These are phyloP conservation scores for Hydrocynus forskahlii DNA, from an alignment of 2,797 vertebrate genomes.

Conservation along the genomic window DNA sequence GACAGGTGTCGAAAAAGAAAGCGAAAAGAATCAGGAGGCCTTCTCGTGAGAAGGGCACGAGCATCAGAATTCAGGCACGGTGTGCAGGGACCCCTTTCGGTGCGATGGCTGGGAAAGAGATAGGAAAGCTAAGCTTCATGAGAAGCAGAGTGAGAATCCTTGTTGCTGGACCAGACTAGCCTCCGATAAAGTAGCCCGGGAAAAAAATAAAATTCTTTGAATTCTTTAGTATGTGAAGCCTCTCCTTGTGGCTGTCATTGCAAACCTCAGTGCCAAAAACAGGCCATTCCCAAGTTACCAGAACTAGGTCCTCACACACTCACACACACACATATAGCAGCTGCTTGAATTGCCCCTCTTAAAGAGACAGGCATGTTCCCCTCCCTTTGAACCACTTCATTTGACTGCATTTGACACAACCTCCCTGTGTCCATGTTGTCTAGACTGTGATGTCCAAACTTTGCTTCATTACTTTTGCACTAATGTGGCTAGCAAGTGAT, in stretches of 20 bases:
- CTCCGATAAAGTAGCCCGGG: background rate
- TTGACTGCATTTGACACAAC: too few species aligned
- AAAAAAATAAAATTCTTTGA: background rate
- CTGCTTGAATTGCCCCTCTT: background rate
- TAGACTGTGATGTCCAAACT: too few species aligned
- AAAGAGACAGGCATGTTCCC: background rate
- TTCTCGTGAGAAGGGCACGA: background rate
- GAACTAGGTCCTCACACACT: background rate
- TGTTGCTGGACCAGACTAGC: background rate
- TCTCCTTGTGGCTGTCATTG: background rate
- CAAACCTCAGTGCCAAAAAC: slow-evolving; percentile 25
- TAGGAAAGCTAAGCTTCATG: background rate
- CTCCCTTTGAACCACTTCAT: too few species aligned
- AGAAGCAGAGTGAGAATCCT: too few species aligned
- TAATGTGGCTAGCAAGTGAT: too few species aligned
- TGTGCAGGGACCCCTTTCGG: background rate
- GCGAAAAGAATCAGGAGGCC: slow-evolving; percentile 5
- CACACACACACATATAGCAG: background rate
- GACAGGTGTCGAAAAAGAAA: slow-evolving; percentile 48
- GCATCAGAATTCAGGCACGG: slow-evolving; percentile 8
- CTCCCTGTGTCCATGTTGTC: too few species aligned
- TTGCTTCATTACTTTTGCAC: too few species aligned
- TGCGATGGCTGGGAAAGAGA: background rate
- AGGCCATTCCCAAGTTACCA: slow-evolving; percentile 1
- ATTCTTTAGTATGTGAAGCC: slow-evolving; percentile 15